A percentile compares a stretch with the other conserved stretches of the same genome.
Conservation (phyloP, 2,888 invertebrate species). For the Flabesymbios commensalis region DNA sequence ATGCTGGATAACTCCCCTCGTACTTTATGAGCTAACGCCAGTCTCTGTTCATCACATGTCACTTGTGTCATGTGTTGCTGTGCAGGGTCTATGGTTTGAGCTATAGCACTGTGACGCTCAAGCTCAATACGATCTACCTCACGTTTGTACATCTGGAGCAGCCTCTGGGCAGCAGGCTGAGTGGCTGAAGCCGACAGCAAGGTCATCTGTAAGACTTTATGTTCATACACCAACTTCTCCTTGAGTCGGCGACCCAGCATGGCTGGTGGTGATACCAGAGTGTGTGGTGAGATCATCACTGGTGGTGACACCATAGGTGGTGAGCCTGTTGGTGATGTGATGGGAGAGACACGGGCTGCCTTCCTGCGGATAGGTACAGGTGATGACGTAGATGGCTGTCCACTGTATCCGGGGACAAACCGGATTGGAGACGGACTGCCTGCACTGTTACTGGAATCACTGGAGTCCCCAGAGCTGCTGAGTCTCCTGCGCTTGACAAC, state of each 20-base stretch:
- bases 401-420: too few relatives aligned
- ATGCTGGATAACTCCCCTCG: neutral
- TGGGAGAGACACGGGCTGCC: too few relatives aligned
- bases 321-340: too few relatives aligned
- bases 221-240: constrained; percentile 14
- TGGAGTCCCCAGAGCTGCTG: too few relatives aligned
- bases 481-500: too few relatives aligned
- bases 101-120: constrained; percentile 12
- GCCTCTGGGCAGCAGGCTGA: neutral
- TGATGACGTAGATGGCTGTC: too few relatives aligned
- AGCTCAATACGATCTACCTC: constrained; percentile 19
- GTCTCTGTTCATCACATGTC: constrained; percentile 4
- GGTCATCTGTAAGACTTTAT: constrained; percentile 9
- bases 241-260: neutral
- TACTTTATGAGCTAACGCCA: neutral
- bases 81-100: neutral
- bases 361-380: too few relatives aligned
- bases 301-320: too few relatives aligned
- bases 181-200: constrained; percentile 1
- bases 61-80: neutral
- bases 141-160: constrained; percentile 11
- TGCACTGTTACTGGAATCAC: too few relatives aligned
- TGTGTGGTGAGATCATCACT: too few relatives aligned
- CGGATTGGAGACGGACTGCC: too few relatives aligned
- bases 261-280: too few relatives aligned